Evolutionary conservation across 1,140 invertebrate genomes (phyloP).

Genomic region (Penaeus vannamei): DNA sequence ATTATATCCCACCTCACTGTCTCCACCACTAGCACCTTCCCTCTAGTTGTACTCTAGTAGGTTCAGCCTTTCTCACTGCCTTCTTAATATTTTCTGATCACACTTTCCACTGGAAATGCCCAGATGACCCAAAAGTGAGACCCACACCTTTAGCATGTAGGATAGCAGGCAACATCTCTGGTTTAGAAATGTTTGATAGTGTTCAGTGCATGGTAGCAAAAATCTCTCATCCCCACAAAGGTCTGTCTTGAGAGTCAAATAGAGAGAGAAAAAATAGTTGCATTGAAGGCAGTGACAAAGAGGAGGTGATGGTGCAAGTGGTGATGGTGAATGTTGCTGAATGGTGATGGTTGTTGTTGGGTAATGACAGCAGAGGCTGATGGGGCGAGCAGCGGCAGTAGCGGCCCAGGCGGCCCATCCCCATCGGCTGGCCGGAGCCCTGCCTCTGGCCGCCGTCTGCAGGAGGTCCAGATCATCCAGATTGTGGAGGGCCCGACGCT

Average conservation of each 20-base stretch:
- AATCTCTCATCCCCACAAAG: not conserved
- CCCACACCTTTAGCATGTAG: too few relatives aligned
- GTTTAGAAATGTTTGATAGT: too few relatives aligned
- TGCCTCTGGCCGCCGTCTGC: constrained; percentile 69
- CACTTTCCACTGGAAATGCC: not conserved
- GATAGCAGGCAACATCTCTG: too few relatives aligned
- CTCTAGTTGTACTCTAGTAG: constrained; percentile 49
- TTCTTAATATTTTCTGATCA: constrained; percentile 40
- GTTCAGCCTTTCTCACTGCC: constrained; percentile 54
- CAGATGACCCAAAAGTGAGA: too few relatives aligned
- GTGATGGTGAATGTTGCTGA: constrained; percentile 57
- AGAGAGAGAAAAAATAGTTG: constrained; percentile 1
- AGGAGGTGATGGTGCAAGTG: constrained; percentile 49
- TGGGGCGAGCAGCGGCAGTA: constrained; percentile 54
- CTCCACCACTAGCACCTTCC: constrained; percentile 63
- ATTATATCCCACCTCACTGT: constrained; percentile 29
- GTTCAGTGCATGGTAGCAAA: not conserved
- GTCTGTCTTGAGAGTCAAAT: too few relatives aligned
- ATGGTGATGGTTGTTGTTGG: constrained; percentile 65
- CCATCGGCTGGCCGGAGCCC: constrained; percentile 57
- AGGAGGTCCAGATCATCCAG: constrained; percentile 73
- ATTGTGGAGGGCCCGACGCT: constrained; percentile 78
- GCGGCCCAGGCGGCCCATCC: constrained; percentile 45
- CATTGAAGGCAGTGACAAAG: constrained; percentile 54
- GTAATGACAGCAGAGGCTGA: constrained; percentile 64